Conservation (phyloP, 2,888 invertebrate species). For the Hyposoter didymator region DNA sequence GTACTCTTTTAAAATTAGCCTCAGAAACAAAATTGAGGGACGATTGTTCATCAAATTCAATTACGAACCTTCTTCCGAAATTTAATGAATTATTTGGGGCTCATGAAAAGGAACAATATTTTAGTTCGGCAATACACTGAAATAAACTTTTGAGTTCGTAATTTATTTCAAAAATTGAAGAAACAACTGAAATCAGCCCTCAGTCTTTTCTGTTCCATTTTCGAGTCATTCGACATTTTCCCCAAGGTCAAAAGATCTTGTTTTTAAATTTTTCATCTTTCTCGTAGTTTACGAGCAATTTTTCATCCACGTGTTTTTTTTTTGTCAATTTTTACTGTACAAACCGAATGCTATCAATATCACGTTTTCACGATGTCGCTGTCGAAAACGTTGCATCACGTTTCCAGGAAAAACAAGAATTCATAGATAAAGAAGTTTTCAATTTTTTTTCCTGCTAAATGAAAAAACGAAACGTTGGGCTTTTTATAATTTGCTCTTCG, state of each 20-base stretch:
- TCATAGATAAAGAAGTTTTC: neutral
- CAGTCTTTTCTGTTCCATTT: neutral
- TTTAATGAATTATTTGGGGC: neutral
- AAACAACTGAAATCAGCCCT: neutral
- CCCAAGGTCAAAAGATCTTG: neutral
- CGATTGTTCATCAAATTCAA: neutral
- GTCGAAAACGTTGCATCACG: neutral
- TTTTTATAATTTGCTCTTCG: neutral
- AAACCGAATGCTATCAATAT: neutral
- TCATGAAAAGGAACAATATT: neutral
- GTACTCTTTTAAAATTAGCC: too few species aligned
- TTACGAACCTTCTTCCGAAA: neutral
- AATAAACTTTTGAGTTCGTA: too few species aligned
- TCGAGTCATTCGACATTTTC: neutral
- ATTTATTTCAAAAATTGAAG: neutral
- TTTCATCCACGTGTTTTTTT: neutral
- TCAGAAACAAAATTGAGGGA: neutral
- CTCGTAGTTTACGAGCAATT: neutral
- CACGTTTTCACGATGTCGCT: neutral
- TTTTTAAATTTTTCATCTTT: neutral
- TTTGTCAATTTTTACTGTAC: neutral
- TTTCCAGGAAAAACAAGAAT: neutral
- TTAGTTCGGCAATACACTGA: neutral
- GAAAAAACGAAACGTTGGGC: neutral
- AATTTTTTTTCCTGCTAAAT: neutral